A percentile compares a stretch with the other conserved stretches of the same genome.
Evolutionary conservation across 2,113 vertebrate species (phyloP).

Genomic region (Rhea pennata): DNA sequence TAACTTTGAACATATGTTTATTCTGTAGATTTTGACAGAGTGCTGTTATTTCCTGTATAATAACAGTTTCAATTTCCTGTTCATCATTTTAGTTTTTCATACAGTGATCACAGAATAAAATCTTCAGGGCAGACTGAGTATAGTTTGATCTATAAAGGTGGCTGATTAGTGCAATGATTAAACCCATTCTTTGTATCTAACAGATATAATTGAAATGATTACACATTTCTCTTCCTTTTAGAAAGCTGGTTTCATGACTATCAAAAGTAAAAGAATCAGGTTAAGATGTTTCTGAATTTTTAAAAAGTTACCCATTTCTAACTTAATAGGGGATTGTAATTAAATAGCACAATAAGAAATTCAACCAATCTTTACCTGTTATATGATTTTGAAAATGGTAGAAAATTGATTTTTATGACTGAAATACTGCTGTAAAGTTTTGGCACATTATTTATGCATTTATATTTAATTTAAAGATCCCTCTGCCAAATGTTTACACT

Average conservation of each 20-base stretch:
- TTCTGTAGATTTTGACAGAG: slow-evolving; percentile 96
- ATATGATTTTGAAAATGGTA: neutral
- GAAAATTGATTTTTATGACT: neutral
- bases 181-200: slow-evolving; percentile 39
- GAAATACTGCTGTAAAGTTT: neutral
- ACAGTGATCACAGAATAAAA: slow-evolving; percentile 83
- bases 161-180: slow-evolving; percentile 74
- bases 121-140: slow-evolving; percentile 76
- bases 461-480: neutral
- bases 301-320: neutral
- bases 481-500: neutral
- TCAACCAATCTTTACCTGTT: neutral
- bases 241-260: slow-evolving; percentile 33
- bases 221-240: slow-evolving; percentile 34
- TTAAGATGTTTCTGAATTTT: neutral
- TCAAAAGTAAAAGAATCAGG: neutral
- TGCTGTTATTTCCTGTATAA: slow-evolving; percentile 98
- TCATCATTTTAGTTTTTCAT: slow-evolving; percentile 85
- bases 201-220: slow-evolving; percentile 45
- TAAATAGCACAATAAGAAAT: neutral
- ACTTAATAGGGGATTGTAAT: neutral
- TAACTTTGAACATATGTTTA: slow-evolving; percentile 90
- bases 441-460: neutral
- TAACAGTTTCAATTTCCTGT: slow-evolving; percentile 99
- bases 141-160: slow-evolving; percentile 69